A percentile compares a stretch with the other conserved stretches of the same genome.
These are phyloP conservation scores for Crossaster papposus DNA, from an alignment of 53 echinoderm and acorn worm genomes.

Conservation along the genomic window DNA sequence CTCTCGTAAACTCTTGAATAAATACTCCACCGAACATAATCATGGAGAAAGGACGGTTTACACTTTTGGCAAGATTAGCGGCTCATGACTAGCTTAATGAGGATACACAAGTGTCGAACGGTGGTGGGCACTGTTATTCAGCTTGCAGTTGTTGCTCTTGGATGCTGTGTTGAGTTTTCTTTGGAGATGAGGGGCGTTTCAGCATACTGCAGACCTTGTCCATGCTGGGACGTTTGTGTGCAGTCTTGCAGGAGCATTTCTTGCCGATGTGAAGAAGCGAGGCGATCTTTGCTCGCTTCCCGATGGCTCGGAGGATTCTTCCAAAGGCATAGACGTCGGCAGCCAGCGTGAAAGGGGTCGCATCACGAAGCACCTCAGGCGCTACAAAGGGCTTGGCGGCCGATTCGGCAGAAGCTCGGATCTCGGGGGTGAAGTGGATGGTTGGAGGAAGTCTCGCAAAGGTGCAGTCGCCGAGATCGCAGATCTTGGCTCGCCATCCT, in stretches of 20 bases:
- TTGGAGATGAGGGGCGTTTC: neutral
- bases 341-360: conserved; percentile 5
- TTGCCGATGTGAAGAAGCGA: conserved; percentile 23
- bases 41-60: too few species aligned
- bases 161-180: neutral
- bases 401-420: neutral
- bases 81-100: too few species aligned
- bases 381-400: conserved; percentile 15
- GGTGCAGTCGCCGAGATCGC: conserved; percentile 25
- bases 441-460: conserved; percentile 22
- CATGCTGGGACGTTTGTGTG: conserved; percentile 10
- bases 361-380: conserved; percentile 6
- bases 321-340: conserved; percentile 30
- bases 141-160: neutral
- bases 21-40: too few species aligned
- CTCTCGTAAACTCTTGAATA: too few species aligned
- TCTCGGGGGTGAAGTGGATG: conserved; percentile 20
- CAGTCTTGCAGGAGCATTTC: conserved; percentile 25
- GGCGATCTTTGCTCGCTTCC: conserved; percentile 11
- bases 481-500: conserved; percentile 40
- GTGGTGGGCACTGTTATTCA: too few species aligned
- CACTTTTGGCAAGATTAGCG: too few species aligned
- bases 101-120: neutral
- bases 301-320: neutral
- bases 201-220: conserved; percentile 19